phyloP scores from a whole-genome alignment of 2,113 vertebrate genomes.

The Sylvietta virens region DNA sequence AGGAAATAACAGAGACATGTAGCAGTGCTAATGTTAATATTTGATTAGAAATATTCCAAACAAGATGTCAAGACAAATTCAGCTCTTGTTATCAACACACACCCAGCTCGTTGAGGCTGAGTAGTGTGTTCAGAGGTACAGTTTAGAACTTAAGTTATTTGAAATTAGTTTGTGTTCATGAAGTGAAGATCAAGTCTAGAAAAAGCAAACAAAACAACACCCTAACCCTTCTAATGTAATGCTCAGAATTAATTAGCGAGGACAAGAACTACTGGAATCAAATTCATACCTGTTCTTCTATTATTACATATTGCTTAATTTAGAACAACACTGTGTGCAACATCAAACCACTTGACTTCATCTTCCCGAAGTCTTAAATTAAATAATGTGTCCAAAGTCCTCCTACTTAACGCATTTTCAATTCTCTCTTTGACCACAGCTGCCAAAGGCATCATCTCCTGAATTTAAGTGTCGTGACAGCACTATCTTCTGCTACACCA shows the following conservation, averaged over 20 bases:
- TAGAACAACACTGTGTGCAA: not conserved
- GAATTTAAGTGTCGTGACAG: not conserved
- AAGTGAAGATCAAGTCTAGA: not conserved
- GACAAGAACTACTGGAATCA: not conserved
- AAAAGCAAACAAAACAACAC: not conserved
- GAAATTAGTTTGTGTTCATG: not conserved
- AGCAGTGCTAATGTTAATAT: slow-evolving; percentile 51
- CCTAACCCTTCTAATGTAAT: not conserved
- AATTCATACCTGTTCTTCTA: not conserved
- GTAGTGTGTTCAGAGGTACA: not conserved
- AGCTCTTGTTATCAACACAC: slow-evolving; percentile 8
- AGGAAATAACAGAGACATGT: slow-evolving; percentile 36
- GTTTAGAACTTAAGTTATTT: not conserved
- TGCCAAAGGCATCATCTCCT: not conserved
- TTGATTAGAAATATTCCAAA: slow-evolving; percentile 63
- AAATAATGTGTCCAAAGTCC: not conserved
- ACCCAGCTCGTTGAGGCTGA: not conserved
- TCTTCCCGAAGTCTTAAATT: not conserved
- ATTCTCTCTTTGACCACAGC: not conserved
- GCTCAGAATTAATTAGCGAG: not conserved
- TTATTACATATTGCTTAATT: not conserved
- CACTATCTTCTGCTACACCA: not conserved
- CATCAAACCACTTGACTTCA: not conserved
- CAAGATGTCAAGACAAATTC: slow-evolving; percentile 58
- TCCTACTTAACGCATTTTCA: not conserved